Evolutionary conservation across 2,888 invertebrate species (phyloP).

Genomic region (Sminthurides aquaticus): DNA sequence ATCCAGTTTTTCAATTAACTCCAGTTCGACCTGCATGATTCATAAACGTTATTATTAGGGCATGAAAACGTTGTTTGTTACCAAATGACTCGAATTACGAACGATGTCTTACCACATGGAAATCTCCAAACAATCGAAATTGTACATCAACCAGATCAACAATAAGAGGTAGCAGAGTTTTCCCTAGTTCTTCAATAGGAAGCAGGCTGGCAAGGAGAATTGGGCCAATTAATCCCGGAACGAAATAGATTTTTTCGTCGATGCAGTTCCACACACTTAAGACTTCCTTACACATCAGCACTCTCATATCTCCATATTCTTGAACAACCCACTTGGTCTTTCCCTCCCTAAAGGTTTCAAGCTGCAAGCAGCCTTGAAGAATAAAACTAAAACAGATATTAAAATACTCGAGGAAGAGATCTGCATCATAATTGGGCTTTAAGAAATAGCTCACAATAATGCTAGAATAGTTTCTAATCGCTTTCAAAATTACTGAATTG

Average conservation of each 20-base stretch:
- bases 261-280: constrained; percentile 84
- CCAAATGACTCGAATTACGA: too few species aligned
- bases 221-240: constrained; percentile 87
- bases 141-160: constrained; percentile 55
- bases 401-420: constrained; percentile 68
- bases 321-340: constrained; percentile 69
- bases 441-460: constrained; percentile 13
- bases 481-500: constrained; percentile 74
- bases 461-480: constrained; percentile 72
- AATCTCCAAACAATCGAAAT: constrained; percentile 47
- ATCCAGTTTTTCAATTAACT: constrained; percentile 83
- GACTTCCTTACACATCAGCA: constrained; percentile 84
- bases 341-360: constrained; percentile 72
- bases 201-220: constrained; percentile 80
- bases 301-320: constrained; percentile 82
- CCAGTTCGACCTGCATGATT: constrained; percentile 69
- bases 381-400: constrained; percentile 71
- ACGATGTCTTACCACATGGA: constrained; percentile 8
- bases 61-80: neutral
- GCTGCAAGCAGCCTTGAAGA: constrained; percentile 69
- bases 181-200: constrained; percentile 7
- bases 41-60: neutral
- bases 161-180: constrained; percentile 25
- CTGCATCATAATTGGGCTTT: constrained; percentile 17
- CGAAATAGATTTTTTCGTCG: constrained; percentile 65